Base-by-base conservation (phyloP, 2,888 invertebrate species). In the Galeruca laticollis region DNA sequence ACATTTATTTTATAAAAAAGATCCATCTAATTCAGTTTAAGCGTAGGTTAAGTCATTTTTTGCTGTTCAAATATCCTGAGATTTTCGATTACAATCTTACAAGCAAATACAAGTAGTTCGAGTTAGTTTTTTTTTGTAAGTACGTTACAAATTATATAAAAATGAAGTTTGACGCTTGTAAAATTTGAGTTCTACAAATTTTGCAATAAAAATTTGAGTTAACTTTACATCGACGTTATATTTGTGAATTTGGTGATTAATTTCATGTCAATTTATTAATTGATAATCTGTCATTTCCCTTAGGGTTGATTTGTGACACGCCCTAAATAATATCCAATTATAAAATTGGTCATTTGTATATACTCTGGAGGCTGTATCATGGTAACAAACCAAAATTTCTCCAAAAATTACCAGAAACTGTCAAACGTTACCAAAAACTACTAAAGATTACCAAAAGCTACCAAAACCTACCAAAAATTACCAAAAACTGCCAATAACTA, bases 1-100 rank as follows among this genome's bases (percentile, higher is more conserved):
- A 13, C 5, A 26, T 52, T 4, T 52, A 26, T 21, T 33, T 35
- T 57, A 33, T 35, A n/a, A 18, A 57, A 57, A 56, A 57, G 15
- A 9, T 56, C 15, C 15, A 56, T n/a, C 33, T 33, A 26, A 57
- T 52, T 26, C n/a, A 52, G 21, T 21, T 26, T 26, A 52, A 52
- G 26, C 52, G 52, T 52, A 52, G 26, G 15, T 47, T 47, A 26
- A 52, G 35, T 35, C 35, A 57, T 57, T 33, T 35, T 35, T 21
- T 57, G 33, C 10, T 15, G 13, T 35, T 57, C 1, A 31, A 35
- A 18, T 35, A 57, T 33, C 56, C 56, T 35, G 56, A 57, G 56
- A 57, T 11, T 57, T 52, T 52, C 21, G 52, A 52, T 11, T 47
- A 47, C 47, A 47, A 47, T 15, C n/a, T n/a, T 18, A 18, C 15